Evolutionary conservation across 2,888 invertebrate genomes (phyloP).

Genomic region (Gibbula magus): DNA sequence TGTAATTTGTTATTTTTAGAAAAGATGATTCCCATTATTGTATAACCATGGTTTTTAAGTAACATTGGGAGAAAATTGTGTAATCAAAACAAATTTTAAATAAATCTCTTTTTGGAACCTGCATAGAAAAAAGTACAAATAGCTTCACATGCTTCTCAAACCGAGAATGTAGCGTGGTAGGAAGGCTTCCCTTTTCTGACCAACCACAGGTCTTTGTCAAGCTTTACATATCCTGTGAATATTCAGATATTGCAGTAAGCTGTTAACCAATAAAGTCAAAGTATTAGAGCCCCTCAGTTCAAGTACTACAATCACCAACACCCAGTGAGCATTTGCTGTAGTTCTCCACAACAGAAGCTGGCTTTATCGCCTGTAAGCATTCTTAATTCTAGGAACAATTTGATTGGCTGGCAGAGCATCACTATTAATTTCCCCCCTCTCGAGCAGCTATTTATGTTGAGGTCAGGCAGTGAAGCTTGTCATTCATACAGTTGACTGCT

Average conservation of each 20-base stretch:
- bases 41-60: no score
- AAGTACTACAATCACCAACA: conserved; percentile 30
- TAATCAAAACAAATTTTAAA: no score
- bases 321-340: conserved; percentile 5
- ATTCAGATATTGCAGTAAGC: conserved; percentile 14
- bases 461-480: conserved; percentile 55
- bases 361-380: conserved; percentile 20
- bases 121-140: no score
- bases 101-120: no score
- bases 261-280: conserved; percentile 21
- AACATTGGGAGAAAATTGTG: no score
- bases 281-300: conserved; percentile 29
- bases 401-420: conserved; percentile 47
- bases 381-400: conserved; percentile 28
- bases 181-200: neutral
- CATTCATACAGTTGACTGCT: conserved; percentile 43
- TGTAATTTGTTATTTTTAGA: no score
- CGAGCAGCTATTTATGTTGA: conserved; percentile 51
- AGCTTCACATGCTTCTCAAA: no score
- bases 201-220: conserved; percentile 18
- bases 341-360: conserved; percentile 22
- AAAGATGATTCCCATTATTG: no score
- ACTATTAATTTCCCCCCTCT: conserved; percentile 48
- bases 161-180: no score
- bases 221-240: conserved; percentile 13